Evolutionary conservation across 2,888 invertebrate species (phyloP).

Genomic region (Tyria jacobaeae): DNA sequence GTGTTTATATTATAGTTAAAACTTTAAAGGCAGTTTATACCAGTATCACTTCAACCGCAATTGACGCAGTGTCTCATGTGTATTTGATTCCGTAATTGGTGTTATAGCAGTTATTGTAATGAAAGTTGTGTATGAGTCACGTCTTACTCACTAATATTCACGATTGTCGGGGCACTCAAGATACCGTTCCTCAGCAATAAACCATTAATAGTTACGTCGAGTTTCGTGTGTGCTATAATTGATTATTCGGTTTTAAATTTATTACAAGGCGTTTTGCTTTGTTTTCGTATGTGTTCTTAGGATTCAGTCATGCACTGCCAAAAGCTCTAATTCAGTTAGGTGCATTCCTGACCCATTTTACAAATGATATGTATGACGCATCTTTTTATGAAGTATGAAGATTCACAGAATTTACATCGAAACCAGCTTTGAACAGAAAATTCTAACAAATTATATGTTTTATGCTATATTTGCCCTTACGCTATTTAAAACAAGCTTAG

Average conservation of each 20-base stretch:
- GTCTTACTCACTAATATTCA: conserved; percentile 41
- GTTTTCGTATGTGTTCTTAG: conserved; percentile 11
- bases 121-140: conserved; percentile 52
- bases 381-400: neutral
- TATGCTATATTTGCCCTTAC: neutral
- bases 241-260: conserved; percentile 9
- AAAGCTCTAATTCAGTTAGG: conserved; percentile 6
- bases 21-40: conserved; percentile 22
- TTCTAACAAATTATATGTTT: neutral
- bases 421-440: neutral
- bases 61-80: conserved; percentile 39
- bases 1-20: too few relatives aligned
- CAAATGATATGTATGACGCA: neutral
- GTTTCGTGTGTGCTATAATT: conserved; percentile 10
- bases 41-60: conserved; percentile 41
- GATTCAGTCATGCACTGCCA: conserved; percentile 2
- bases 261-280: conserved; percentile 7
- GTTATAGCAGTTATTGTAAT: conserved; percentile 42
- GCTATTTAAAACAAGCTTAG: neutral
- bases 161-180: neutral
- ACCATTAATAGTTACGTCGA: conserved; percentile 11
- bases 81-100: conserved; percentile 45
- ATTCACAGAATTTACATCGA: neutral
- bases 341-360: neutral
- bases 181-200: neutral